Conservation (phyloP, 1,140 invertebrate species). For the Araneus ventricosus region DNA sequence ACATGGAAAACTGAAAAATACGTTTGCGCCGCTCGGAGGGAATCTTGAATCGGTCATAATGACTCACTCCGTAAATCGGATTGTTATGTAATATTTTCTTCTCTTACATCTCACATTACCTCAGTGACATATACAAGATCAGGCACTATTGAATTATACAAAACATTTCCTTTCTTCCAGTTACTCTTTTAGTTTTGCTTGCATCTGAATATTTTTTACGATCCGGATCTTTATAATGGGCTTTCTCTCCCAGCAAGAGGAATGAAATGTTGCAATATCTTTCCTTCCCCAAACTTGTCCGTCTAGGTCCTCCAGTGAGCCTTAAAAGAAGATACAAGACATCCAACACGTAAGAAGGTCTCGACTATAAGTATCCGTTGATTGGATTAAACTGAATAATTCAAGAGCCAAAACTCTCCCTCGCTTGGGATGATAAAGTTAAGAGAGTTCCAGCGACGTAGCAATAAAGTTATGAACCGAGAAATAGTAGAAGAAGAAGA, state of each 20-base stretch:
- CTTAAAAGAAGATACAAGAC: neutral
- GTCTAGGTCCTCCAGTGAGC: neutral
- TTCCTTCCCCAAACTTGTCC: neutral
- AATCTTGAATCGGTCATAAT: too few species aligned
- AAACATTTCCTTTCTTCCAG: too few species aligned
- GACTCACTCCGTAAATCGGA: too few species aligned
- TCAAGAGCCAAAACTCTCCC: neutral
- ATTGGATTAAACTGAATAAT: constrained; percentile 35
- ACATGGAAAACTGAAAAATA: too few species aligned
- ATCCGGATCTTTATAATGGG: neutral
- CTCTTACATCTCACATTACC: too few species aligned
- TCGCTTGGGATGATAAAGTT: neutral
- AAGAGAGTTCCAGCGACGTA: neutral
- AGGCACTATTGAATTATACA: too few species aligned
- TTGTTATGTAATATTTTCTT: too few species aligned
- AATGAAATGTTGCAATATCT: neutral
- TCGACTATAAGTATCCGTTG: neutral
- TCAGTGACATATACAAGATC: too few species aligned
- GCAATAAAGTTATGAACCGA: constrained; percentile 31
- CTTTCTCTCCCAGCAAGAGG: neutral
- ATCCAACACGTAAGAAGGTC: neutral
- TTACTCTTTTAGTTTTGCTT: too few species aligned
- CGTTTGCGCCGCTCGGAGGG: too few species aligned
- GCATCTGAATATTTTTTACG: too few species aligned
- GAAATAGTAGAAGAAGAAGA: neutral